Percentiles rank a stretch among this genome's conserved stretches.
Conservation (phyloP, 2,888 invertebrate species). For the Didymodactylos carnosus region DNA sequence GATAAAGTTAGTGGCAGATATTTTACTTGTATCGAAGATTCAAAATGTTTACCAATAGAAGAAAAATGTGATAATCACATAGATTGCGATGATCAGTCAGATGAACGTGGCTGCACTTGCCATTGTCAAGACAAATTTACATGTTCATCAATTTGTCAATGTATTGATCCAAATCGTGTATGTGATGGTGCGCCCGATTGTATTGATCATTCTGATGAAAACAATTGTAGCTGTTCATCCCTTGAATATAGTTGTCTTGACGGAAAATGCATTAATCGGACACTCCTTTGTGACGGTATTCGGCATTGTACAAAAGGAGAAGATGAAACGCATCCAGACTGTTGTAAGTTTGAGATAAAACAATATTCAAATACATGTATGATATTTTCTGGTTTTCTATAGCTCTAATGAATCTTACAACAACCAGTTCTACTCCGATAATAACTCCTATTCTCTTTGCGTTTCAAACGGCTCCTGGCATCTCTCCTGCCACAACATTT, state of each 20-base stretch:
- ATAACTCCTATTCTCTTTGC: too few species aligned
- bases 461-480: too few species aligned
- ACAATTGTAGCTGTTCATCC: conserved; percentile 4
- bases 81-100: conserved; percentile 52
- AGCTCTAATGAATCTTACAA: background rate
- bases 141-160: conserved; percentile 3
- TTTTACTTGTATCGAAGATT: background rate
- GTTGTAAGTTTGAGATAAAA: background rate
- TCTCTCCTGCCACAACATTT: too few species aligned
- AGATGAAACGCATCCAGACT: conserved; percentile 10
- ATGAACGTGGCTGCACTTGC: conserved; percentile 47
- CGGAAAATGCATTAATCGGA: conserved; percentile 6
- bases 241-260: conserved; percentile 5
- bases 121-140: background rate
- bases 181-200: conserved; percentile 16
- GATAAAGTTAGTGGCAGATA: background rate
- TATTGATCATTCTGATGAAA: conserved; percentile 16
- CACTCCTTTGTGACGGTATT: conserved; percentile 2
- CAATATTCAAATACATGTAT: background rate
- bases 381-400: background rate
- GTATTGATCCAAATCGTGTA: conserved; percentile 7
- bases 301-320: conserved; percentile 3
- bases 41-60: conserved; percentile 7
- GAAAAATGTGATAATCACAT: conserved; percentile 19
- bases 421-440: background rate